Conservation (phyloP, 2,113 vertebrate genomes). For the Chrysemys picta region DNA sequence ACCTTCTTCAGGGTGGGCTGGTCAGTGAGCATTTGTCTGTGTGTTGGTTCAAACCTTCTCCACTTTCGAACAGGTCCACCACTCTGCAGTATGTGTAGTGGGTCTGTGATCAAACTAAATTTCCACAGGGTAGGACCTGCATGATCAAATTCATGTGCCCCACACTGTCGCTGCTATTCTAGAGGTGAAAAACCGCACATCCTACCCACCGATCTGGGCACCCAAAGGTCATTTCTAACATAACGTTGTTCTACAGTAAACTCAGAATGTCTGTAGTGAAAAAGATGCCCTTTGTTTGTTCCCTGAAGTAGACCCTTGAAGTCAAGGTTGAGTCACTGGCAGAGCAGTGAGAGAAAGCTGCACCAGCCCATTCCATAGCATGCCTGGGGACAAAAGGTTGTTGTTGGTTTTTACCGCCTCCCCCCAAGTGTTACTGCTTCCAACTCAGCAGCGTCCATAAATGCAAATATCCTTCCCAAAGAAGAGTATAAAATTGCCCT, state of each 20-base stretch:
- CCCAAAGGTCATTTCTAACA: accelerated
- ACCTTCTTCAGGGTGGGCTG: accelerated
- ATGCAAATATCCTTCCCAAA: neutral
- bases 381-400: neutral
- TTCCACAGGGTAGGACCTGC: neutral
- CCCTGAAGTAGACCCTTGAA: neutral
- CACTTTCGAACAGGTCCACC: neutral
- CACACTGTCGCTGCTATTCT: neutral
- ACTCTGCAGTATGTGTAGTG: too few species aligned
- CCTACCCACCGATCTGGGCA: neutral
- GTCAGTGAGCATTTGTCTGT: neutral
- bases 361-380: neutral
- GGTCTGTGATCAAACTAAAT: neutral
- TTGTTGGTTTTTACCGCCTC: neutral
- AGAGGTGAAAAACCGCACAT: accelerated
- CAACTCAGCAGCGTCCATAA: neutral
- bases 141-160: neutral
- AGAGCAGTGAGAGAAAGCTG: neutral
- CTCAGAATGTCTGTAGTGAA: neutral
- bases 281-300: neutral
- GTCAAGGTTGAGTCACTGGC: neutral
- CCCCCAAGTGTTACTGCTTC: neutral
- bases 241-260: neutral
- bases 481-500: conserved; percentile 2
- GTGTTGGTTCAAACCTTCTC: too few species aligned